Conservation (phyloP, 2,113 vertebrate species). For the Notothenia rossii region DNA sequence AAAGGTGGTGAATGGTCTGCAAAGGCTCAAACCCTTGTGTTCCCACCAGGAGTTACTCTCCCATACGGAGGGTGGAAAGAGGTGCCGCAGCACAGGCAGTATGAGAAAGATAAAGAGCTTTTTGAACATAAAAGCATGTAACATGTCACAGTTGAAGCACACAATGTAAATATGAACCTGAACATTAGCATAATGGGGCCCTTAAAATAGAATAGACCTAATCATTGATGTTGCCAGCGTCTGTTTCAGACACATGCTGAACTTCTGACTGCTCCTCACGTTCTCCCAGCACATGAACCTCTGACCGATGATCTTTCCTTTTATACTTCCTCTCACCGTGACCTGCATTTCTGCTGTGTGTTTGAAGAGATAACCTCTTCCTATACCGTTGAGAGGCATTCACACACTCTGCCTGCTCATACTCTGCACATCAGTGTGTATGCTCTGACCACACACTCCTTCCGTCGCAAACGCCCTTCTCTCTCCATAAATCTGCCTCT, state of each 20-base stretch:
- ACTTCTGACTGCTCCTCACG: slow-evolving; percentile 21
- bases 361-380: slow-evolving; percentile 29
- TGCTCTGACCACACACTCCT: slow-evolving; percentile 9
- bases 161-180: too few relatives aligned
- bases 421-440: neutral
- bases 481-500: slow-evolving; percentile 25
- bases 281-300: slow-evolving; percentile 34
- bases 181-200: neutral
- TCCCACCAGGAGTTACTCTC: too few relatives aligned
- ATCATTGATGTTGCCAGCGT: slow-evolving; percentile 11
- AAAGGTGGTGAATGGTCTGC: too few relatives aligned
- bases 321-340: slow-evolving; percentile 45
- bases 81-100: too few relatives aligned
- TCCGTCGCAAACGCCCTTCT: slow-evolving; percentile 22
- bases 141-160: too few relatives aligned
- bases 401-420: slow-evolving; percentile 1
- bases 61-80: too few relatives aligned
- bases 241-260: slow-evolving; percentile 4
- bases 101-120: too few relatives aligned
- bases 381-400: slow-evolving; percentile 19
- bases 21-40: too few relatives aligned
- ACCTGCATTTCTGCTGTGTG: slow-evolving; percentile 24
- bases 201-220: neutral
- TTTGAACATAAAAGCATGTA: too few relatives aligned
- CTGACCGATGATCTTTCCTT: slow-evolving; percentile 48